Percentiles rank a stretch among this genome's conserved stretches.
Conservation (phyloP, 2,113 vertebrate species). For the Mus musculus region DNA sequence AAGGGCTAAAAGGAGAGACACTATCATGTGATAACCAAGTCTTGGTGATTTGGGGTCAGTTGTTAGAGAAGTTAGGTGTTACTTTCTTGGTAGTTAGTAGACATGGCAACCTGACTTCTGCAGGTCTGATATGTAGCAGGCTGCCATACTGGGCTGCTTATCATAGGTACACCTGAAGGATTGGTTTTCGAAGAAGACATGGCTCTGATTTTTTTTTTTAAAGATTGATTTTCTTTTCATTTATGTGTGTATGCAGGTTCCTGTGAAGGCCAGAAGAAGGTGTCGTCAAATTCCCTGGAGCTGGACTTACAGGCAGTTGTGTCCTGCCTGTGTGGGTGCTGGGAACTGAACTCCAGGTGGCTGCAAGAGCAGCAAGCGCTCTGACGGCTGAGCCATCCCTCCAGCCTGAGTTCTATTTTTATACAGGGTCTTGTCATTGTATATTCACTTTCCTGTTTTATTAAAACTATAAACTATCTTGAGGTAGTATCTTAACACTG, state of each 20-base stretch:
- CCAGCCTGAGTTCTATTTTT: background rate
- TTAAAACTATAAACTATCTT: constrained; percentile 38
- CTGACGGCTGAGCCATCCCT: background rate
- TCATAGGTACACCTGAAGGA: background rate
- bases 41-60: background rate
- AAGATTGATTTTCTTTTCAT: background rate
- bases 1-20: background rate
- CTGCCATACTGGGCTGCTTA: background rate
- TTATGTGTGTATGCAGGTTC: background rate
- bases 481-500: constrained; percentile 23
- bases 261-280: background rate
- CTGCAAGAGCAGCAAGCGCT: background rate
- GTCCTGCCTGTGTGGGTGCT: background rate
- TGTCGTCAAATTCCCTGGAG: background rate
- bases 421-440: background rate
- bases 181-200: background rate
- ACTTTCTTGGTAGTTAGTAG: background rate
- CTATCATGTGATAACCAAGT: background rate
- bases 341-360: background rate
- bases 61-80: background rate
- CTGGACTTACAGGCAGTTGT: background rate
- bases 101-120: background rate
- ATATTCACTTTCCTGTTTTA: constrained; percentile 15
- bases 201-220: background rate
- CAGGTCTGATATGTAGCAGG: background rate